Evolutionary conservation across 2,113 vertebrate species (phyloP).

Genomic region (Tyrannus savana): DNA sequence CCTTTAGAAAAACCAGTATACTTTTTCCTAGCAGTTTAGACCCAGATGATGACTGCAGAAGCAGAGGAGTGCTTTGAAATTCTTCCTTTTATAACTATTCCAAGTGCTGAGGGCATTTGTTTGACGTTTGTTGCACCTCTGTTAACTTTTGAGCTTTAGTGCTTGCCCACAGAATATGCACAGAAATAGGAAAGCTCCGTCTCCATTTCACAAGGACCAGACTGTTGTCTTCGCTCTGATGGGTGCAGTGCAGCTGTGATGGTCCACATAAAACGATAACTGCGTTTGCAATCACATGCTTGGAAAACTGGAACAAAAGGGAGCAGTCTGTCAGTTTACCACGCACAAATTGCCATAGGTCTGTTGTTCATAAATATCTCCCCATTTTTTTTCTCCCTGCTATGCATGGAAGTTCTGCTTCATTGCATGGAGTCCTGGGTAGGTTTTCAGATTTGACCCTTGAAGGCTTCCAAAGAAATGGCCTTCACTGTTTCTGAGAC

Average conservation of each 20-base stretch:
- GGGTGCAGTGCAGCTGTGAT: fast-evolving
- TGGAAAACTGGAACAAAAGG: background rate
- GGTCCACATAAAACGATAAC: background rate
- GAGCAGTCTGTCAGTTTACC: background rate
- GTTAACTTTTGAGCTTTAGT: background rate
- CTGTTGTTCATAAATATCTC: background rate
- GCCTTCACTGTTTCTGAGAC: background rate
- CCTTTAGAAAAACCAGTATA: background rate
- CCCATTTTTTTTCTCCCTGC: background rate
- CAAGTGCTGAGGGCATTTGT: background rate
- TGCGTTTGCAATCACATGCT: background rate
- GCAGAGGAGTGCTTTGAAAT: background rate
- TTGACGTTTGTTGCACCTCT: background rate
- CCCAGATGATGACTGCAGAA: background rate
- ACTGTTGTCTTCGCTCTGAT: background rate
- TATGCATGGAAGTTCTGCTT: background rate
- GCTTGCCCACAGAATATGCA: background rate
- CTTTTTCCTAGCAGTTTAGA: background rate
- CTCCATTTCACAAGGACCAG: background rate
- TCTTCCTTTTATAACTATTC: background rate
- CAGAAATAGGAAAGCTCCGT: background rate
- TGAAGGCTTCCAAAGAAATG: background rate
- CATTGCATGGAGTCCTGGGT: background rate
- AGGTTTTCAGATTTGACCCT: background rate
- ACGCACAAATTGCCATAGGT: background rate